Percentiles rank a stretch among this genome's conserved stretches.
Conservation (phyloP, 2,888 invertebrate species). For the Chrysodeixis includens region DNA sequence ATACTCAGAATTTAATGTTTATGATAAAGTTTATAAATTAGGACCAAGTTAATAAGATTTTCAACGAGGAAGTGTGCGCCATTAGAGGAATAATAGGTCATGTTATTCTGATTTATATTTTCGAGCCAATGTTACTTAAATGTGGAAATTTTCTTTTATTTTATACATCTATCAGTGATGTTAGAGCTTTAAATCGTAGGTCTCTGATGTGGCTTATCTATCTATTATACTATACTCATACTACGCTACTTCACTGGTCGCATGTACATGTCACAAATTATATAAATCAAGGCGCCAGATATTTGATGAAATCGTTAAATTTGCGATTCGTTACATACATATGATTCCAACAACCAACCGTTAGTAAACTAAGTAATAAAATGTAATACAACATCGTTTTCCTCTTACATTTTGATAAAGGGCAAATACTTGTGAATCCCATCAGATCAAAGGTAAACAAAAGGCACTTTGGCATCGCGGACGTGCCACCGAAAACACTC, state of each 20-base stretch:
- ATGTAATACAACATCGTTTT: slow-evolving; percentile 3
- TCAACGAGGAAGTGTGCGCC: background rate
- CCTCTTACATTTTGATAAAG: slow-evolving; percentile 2
- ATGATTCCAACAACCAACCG: too few species aligned
- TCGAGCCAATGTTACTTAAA: background rate
- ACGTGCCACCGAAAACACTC: slow-evolving; percentile 24
- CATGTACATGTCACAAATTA: too few species aligned
- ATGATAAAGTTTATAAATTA: slow-evolving; percentile 6
- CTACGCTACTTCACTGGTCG: too few species aligned
- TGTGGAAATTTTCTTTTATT: background rate
- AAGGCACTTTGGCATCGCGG: slow-evolving; percentile 3
- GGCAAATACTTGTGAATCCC: slow-evolving; percentile 9
- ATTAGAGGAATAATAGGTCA: background rate
- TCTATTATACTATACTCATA: too few species aligned
- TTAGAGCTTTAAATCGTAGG: too few species aligned
- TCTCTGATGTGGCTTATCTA: too few species aligned
- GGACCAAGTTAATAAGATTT: background rate
- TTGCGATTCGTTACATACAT: too few species aligned
- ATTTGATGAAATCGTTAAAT: too few species aligned
- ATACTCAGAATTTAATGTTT: background rate
- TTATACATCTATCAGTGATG: too few species aligned
- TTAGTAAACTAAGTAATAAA: background rate
- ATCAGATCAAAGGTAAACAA: slow-evolving; percentile 27
- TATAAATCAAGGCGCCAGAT: too few species aligned
- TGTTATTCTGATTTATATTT: background rate